These are phyloP conservation scores for Zophobas morio DNA, from an alignment of 1,140 invertebrate genomes.

Conservation along the genomic window DNA sequence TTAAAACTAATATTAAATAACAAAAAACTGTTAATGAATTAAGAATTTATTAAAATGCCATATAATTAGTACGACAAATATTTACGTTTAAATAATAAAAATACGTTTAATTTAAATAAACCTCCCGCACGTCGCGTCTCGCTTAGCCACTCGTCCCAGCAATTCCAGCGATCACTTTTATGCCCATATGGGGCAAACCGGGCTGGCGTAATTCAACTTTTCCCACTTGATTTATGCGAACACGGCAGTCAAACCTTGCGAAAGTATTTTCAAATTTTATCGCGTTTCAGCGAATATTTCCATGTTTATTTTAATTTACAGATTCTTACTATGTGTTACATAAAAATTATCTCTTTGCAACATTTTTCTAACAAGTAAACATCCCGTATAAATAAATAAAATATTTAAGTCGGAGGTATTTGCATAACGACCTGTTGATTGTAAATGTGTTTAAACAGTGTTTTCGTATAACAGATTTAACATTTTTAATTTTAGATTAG, in stretches of 20 bases:
- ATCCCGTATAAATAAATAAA: slow-evolving; percentile 4
- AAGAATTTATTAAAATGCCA: too few species aligned
- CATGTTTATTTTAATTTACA: not conserved
- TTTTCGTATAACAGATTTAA: not conserved
- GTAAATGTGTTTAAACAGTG: slow-evolving; percentile 13
- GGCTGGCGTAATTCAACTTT: too few species aligned
- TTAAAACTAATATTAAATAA: too few species aligned
- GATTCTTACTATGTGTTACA: not conserved
- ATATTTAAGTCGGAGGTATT: slow-evolving; percentile 3
- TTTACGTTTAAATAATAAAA: too few species aligned
- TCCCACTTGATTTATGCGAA: not conserved
- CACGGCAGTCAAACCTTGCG: not conserved
- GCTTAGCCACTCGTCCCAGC: too few species aligned
- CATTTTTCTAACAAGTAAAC: not conserved
- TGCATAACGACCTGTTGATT: slow-evolving; percentile 16
- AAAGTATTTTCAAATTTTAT: not conserved
- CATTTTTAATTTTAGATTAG: slow-evolving; percentile 9
- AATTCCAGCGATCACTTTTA: too few species aligned
- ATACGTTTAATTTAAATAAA: too few species aligned
- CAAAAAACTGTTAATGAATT: too few species aligned
- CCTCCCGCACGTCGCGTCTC: too few species aligned
- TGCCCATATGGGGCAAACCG: too few species aligned
- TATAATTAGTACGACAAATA: too few species aligned
- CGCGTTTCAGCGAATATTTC: not conserved
- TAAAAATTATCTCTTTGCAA: not conserved